Evolutionary conservation across 2,113 vertebrate genomes (phyloP).

Genomic region (Prinia subflava): DNA sequence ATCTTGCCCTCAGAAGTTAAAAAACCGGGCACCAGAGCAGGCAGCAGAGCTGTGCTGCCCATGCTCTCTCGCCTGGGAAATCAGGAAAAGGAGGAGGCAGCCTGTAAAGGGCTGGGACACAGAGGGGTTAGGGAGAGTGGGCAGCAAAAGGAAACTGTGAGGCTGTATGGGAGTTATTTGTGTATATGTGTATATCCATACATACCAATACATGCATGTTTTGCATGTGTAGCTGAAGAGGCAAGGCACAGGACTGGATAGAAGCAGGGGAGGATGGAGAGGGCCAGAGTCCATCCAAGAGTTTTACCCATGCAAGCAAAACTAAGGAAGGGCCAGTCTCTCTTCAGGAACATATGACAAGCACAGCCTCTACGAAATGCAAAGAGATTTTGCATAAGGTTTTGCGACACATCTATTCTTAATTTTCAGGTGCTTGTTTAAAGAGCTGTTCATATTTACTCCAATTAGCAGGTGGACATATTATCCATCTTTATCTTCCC

Average conservation of each 20-base stretch:
- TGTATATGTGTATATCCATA: background rate
- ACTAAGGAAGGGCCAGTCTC: background rate
- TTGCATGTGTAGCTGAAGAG: background rate
- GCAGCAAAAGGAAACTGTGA: background rate
- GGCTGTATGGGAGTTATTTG: background rate
- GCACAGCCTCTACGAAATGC: background rate
- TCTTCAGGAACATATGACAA: background rate
- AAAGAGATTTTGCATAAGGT: background rate
- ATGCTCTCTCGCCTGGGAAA: background rate
- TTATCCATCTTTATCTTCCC: background rate
- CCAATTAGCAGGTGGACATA: background rate
- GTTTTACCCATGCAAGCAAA: background rate
- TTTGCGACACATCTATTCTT: background rate
- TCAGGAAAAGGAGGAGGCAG: background rate
- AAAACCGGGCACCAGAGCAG: background rate
- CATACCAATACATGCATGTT: background rate
- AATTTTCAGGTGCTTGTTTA: background rate
- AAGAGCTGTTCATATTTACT: background rate
- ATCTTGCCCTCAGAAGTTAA: background rate
- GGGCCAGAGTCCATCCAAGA: background rate
- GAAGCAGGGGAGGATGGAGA: background rate
- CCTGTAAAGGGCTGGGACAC: background rate
- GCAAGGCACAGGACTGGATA: background rate
- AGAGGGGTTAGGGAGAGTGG: background rate
- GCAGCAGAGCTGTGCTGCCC: background rate